phyloP scores from a whole-genome alignment of 2,113 vertebrate species.

The Salminus brasiliensis region DNA sequence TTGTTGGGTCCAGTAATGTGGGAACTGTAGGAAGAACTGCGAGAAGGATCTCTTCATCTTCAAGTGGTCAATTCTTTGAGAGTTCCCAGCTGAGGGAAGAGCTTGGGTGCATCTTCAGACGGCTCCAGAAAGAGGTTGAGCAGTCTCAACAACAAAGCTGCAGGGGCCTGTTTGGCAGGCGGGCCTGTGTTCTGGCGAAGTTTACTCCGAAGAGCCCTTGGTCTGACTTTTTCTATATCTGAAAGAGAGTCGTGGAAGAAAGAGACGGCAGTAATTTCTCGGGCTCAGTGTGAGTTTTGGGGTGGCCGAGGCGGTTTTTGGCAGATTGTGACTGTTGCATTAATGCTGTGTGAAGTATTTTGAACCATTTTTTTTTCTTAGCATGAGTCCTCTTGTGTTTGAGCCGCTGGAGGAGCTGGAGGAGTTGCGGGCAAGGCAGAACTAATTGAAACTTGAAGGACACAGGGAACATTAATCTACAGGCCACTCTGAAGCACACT shows the following conservation, averaged over 20 bases:
- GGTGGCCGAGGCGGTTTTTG: background rate
- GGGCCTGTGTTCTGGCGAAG: background rate
- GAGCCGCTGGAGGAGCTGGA: background rate
- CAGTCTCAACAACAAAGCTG: background rate
- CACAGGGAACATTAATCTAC: background rate
- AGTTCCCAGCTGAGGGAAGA: background rate
- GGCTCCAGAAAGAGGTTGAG: background rate
- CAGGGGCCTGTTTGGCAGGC: background rate
- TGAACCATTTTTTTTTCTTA: background rate
- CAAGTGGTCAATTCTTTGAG: background rate
- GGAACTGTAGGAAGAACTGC: background rate
- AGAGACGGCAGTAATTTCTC: background rate
- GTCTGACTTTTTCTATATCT: background rate
- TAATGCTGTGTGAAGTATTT: background rate
- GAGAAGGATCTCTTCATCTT: background rate
- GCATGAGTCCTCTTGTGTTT: too few species aligned
- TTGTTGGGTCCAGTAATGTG: too few species aligned
- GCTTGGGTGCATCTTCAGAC: background rate
- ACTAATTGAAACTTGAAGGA: constrained; percentile 4
- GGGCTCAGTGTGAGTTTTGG: too few species aligned
- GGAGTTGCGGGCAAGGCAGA: background rate
- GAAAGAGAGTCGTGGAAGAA: background rate
- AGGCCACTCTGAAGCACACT: background rate
- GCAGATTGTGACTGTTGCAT: background rate
- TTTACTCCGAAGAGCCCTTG: background rate